Conservation (phyloP, 2,797 vertebrate genomes). For the Syngnathus rostellatus region DNA sequence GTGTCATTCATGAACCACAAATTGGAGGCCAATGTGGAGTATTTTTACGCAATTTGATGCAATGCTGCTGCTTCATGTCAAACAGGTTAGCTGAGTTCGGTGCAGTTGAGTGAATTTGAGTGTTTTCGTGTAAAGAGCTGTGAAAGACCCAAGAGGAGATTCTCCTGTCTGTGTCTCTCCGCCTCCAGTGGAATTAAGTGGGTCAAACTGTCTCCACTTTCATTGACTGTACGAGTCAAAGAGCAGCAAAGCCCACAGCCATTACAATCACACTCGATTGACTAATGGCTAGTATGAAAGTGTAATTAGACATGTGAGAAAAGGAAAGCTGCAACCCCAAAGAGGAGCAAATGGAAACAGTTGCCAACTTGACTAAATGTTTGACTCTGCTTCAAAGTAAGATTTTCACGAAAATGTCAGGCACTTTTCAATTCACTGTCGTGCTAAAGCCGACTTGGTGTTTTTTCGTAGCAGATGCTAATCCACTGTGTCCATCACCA, state of each 20-base stretch:
- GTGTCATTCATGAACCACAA: background rate
- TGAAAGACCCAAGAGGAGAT: slow-evolving; percentile 38
- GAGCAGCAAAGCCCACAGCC: slow-evolving; percentile 21
- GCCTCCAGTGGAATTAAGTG: slow-evolving; percentile 42
- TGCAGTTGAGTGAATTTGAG: slow-evolving; percentile 7
- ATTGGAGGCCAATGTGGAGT: background rate
- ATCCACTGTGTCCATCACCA: slow-evolving; percentile 18
- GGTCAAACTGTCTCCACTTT: slow-evolving; percentile 54
- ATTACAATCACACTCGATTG: slow-evolving; percentile 32
- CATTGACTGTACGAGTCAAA: slow-evolving; percentile 36
- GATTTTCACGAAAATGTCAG: slow-evolving; percentile 17
- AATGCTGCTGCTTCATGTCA: background rate
- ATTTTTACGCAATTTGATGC: background rate
- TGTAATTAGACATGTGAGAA: slow-evolving; percentile 14
- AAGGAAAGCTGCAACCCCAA: background rate
- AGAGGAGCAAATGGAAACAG: background rate
- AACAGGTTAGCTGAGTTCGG: slow-evolving; percentile 30
- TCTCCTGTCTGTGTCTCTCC: slow-evolving; percentile 33
- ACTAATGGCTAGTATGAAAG: slow-evolving; percentile 22
- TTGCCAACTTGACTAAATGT: slow-evolving; percentile 7
- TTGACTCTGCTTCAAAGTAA: slow-evolving; percentile 5
- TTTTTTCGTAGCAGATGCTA: slow-evolving; percentile 20
- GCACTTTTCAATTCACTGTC: slow-evolving; percentile 26
- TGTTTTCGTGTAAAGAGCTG: slow-evolving; percentile 32
- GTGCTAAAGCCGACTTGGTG: slow-evolving; percentile 15